These are phyloP conservation scores for Onthophagus sagittarius DNA, from an alignment of 2,888 invertebrate genomes.

Conservation along the genomic window DNA sequence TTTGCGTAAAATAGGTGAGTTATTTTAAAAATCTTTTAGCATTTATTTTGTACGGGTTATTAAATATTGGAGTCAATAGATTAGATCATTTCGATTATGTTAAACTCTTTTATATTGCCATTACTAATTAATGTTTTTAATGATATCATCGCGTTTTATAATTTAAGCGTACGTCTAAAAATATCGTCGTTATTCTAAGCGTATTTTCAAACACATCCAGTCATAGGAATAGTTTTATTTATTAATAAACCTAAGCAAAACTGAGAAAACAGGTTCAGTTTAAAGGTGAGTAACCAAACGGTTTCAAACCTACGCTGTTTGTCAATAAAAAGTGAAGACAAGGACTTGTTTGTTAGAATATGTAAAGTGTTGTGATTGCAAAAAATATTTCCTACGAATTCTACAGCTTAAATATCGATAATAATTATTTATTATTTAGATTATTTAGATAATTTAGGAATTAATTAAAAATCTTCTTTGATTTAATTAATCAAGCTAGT, in stretches of 20 bases:
- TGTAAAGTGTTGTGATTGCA: background rate
- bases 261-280: background rate
- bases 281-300: background rate
- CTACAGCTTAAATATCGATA: background rate
- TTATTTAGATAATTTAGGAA: no score
- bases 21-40: background rate
- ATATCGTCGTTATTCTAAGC: background rate
- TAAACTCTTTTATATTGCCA: no score
- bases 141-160: no score
- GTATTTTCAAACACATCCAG: background rate
- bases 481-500: background rate
- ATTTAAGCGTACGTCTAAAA: background rate
- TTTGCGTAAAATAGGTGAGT: background rate
- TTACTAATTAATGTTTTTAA: no score
- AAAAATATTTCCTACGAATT: no score
- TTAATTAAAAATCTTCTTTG: no score
- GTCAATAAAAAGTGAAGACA: background rate
- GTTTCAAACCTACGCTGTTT: background rate
- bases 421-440: no score
- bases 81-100: background rate
- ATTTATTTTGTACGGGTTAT: background rate
- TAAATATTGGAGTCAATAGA: background rate
- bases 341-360: background rate
- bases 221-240: background rate
- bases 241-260: background rate